These are phyloP conservation scores for Drosophila paulistorum DNA, from an alignment of 1,140 invertebrate species.

Conservation along the genomic window DNA sequence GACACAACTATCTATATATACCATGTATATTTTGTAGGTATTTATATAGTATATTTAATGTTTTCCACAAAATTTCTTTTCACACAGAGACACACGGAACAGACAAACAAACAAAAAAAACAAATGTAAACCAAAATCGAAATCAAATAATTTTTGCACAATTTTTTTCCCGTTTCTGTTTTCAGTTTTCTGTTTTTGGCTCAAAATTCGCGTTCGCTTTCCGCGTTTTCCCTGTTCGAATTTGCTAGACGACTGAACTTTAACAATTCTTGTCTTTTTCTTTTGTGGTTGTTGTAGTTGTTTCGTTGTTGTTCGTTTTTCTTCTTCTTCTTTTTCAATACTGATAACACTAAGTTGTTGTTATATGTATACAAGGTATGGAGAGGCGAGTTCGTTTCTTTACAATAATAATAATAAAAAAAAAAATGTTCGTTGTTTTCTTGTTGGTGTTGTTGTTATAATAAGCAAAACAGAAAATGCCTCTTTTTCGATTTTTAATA, in stretches of 20 bases:
- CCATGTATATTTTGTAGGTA: constrained; percentile 1
- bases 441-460: constrained; percentile 23
- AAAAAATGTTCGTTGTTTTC: constrained; percentile 63
- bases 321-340: constrained; percentile 62
- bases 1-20: constrained; percentile 28
- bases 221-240: constrained; percentile 17
- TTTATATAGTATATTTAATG: constrained; percentile 36
- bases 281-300: constrained; percentile 13
- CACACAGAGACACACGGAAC: constrained; percentile 19
- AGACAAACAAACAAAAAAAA: background rate
- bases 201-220: constrained; percentile 1
- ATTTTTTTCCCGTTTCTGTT: background rate
- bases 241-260: constrained; percentile 31
- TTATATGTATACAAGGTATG: background rate
- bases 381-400: constrained; percentile 3
- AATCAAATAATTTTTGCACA: background rate
- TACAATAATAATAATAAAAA: constrained; percentile 4
- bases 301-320: constrained; percentile 40
- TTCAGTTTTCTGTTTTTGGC: background rate
- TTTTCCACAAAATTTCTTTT: constrained; percentile 16
- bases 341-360: constrained; percentile 54
- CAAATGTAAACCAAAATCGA: background rate
- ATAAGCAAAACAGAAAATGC: constrained; percentile 38
- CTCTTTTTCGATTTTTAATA: background rate
- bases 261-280: constrained; percentile 9